Percentiles rank a stretch among this genome's conserved stretches.
phyloP scores from a whole-genome alignment of 1,140 invertebrate species.

The Calephelis nemesis region DNA sequence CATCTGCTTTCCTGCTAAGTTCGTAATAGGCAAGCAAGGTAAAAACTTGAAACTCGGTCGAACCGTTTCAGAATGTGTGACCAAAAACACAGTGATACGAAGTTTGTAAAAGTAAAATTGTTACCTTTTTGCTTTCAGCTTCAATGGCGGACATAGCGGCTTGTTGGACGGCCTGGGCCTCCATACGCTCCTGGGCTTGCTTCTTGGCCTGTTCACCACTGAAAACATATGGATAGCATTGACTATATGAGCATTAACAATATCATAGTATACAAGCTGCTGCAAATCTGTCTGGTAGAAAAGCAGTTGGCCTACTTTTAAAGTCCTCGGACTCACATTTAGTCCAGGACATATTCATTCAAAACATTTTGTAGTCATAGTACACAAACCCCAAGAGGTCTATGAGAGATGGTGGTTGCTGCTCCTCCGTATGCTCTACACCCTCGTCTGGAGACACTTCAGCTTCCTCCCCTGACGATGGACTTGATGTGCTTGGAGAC shows the following conservation, averaged over 20 bases:
- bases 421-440: conserved; percentile 73
- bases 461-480: conserved; percentile 83
- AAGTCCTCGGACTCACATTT: too few species aligned
- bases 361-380: not conserved
- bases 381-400: conserved; percentile 86
- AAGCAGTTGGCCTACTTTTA: not conserved
- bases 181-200: conserved; percentile 87
- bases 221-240: conserved; percentile 19
- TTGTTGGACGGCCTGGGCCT: conserved; percentile 91
- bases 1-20: too few species aligned
- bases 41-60: too few species aligned
- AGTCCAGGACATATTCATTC: too few species aligned
- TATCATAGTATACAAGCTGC: too few species aligned
- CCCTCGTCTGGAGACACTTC: conserved; percentile 79
- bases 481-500: conserved; percentile 81
- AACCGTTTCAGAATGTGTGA: too few species aligned
- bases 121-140: conserved; percentile 86
- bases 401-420: conserved; percentile 83
- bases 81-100: too few species aligned
- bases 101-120: too few species aligned
- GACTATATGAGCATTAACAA: too few species aligned
- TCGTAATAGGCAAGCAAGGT: too few species aligned
- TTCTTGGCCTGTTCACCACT: conserved; percentile 91
- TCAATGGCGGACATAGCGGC: conserved; percentile 93
- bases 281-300: not conserved